A percentile compares a stretch with the other conserved stretches of the same genome.
Conservation (phyloP, 2,888 invertebrate species). For the Sarcophaga carnaria region DNA sequence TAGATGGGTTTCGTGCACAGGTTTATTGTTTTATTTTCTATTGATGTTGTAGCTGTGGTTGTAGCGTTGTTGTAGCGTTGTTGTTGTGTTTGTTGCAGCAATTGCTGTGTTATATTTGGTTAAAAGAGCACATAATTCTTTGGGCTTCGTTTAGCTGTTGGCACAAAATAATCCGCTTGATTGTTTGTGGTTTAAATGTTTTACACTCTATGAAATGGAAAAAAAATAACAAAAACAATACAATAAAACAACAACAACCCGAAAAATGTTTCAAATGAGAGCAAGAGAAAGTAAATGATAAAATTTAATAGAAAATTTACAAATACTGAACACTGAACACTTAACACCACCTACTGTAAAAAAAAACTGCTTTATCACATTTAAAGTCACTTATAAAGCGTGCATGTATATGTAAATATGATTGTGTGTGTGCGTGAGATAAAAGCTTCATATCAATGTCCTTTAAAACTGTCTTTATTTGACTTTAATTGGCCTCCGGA, state of each 20-base stretch:
- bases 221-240: neutral
- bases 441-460: conserved; percentile 44
- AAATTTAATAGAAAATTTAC: neutral
- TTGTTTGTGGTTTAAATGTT: conserved; percentile 15
- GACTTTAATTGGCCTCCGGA: conserved; percentile 64
- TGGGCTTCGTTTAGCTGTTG: conserved; percentile 9
- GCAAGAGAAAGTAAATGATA: too few species aligned
- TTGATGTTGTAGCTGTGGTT: neutral
- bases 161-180: conserved; percentile 21
- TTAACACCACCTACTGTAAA: too few species aligned
- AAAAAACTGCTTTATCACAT: neutral
- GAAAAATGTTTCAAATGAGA: too few species aligned
- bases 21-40: conserved; percentile 18
- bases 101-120: neutral
- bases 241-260: too few species aligned
- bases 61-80: neutral
- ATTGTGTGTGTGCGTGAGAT: neutral
- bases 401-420: neutral
- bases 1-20: neutral
- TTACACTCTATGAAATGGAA: neutral
- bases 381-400: neutral
- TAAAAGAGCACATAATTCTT: conserved; percentile 7
- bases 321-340: too few species aligned
- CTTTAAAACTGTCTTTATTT: conserved; percentile 58
- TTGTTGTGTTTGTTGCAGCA: conserved; percentile 5